Base-by-base conservation (phyloP, 2,888 invertebrate genomes). In the Archips crataeganus region DNA sequence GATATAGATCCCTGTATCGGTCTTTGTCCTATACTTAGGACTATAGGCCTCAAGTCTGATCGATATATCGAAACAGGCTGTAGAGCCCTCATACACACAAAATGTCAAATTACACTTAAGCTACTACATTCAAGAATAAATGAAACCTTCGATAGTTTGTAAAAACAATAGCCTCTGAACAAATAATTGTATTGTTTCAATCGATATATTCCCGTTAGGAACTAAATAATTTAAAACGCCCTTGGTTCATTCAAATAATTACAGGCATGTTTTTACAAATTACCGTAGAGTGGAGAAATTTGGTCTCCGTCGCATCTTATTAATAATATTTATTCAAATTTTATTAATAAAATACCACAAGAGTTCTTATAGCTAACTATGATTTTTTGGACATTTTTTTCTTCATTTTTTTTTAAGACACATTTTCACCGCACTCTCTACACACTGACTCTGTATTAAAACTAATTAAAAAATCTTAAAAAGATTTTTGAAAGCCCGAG, bases 301-400 rank as follows among this genome's bases (percentile, higher is more conserved):
- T 64, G 60, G 47, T 34, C 49, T 23, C 57, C 36, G 15, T 49
- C 61, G 54, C 61, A 66, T 59, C 67, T 74, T 74, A 73, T 73
- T 67, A 63, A 71, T 65, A 75, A 70, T 70, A 59, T 45, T 65
- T 72, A 74, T 51, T 47, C 51, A 69, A 76, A 76, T 47, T 69
- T 76, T 75, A 76, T 75, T 73, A 49, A 74, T 75, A 76, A 76
- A 69, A 71, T 65, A 69, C 71, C 70, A 74, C 69, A 75, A 68
- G 71, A 34, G 61, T 57, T 47, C 67, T 68, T 67, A 68, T 51
- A 74, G 69, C 65, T 70, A 64, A 64, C 69, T 60, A 64, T 69
- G 69, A 69, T 65, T 74, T 74, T 74, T 70, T 74, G 74, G 74
- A 74, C 74, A 67, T 72, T 72, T 72, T 73, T 70, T 70, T 72